Evolutionary conservation across 2,797 vertebrate species (phyloP), one percentile per base, ranked within the genome.

Genomic region (Gastrophryne carolinensis): DNA sequence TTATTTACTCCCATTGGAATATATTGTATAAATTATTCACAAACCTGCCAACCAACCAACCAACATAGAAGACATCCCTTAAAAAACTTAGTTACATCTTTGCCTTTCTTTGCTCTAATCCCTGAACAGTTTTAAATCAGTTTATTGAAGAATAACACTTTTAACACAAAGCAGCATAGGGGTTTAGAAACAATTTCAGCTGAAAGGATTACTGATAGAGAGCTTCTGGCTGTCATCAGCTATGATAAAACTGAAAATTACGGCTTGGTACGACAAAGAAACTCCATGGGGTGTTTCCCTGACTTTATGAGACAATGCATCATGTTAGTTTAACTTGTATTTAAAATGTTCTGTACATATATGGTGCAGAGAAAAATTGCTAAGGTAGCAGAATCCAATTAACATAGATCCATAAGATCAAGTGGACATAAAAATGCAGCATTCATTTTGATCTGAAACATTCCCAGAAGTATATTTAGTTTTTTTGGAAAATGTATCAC

Each of bases 261-360:
- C 10, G 15, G 24, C 2, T 24, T 15, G 37, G 37, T 41, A 39
- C 34, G n/a, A 11, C 21, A 15, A 23, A 4, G 19, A 12, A 39
- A 7, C 12, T 39, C 34, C 13, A 10, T n/a, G 34, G 12, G 6
- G 2, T 39, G 57, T 24, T 60, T 21, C 21, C 2, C 32, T 37
- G 8, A 23, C 21, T 61, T 61, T 39, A 39, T 39, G 5, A 41
- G 24, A 61, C 34, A 39, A 26, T n/a, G 23, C 6, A 61, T 61
- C 9, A 23, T 35, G 29, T 34, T 34, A 35, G 9, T 84, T 89
- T 90, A 30, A 64, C 39, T 47, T 30, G 26, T 21, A 64, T 64
- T 49, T 17, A 27, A 30, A 26, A 32, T 23, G n/a, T 12, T 21
- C 17, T 65, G 15, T 19, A 1, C 62, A 30, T 15, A 49, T 65